Evolutionary conservation across 1,140 invertebrate genomes (phyloP).

Genomic region (Kradibia gibbosae): DNA sequence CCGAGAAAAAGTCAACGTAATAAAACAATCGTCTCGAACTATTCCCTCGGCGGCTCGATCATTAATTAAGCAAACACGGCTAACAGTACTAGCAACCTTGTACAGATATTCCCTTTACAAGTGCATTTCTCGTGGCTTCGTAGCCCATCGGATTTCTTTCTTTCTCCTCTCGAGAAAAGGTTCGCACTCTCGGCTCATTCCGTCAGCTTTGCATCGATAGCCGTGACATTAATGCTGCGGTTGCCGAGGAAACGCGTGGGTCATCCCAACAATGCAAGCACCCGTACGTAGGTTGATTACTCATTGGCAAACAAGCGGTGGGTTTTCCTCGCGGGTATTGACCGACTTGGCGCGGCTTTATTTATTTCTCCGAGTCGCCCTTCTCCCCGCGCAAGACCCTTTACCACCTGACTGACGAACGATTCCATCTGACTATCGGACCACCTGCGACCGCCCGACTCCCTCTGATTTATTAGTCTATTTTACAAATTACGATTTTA

Average conservation of each 20-base stretch:
- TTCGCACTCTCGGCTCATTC: no score
- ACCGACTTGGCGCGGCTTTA: constrained; percentile 16
- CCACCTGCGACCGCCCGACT: background rate
- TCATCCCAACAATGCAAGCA: constrained; percentile 17
- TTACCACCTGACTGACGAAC: constrained; percentile 22
- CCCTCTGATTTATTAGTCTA: constrained; percentile 7
- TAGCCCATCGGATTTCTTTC: no score
- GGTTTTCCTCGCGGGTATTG: background rate
- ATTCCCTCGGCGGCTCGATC: no score
- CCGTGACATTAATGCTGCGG: background rate
- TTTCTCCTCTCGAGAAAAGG: no score
- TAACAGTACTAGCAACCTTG: no score
- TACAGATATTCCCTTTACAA: background rate
- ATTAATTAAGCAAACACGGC: no score
- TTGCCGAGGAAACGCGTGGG: constrained; percentile 12
- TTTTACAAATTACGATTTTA: no score
- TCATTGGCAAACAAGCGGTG: background rate
- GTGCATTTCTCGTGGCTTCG: background rate
- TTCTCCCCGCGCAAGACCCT: constrained; percentile 12
- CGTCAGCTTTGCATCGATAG: constrained; percentile 25
- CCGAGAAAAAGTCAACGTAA: no score
- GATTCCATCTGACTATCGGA: constrained; percentile 28
- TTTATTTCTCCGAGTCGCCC: constrained; percentile 29
- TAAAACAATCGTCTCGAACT: no score
- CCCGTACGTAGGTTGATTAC: constrained; percentile 11